Percentiles rank a stretch among this genome's conserved stretches.
Evolutionary conservation across 1,140 invertebrate species (phyloP).

Genomic region (Polypedilum pembai): DNA sequence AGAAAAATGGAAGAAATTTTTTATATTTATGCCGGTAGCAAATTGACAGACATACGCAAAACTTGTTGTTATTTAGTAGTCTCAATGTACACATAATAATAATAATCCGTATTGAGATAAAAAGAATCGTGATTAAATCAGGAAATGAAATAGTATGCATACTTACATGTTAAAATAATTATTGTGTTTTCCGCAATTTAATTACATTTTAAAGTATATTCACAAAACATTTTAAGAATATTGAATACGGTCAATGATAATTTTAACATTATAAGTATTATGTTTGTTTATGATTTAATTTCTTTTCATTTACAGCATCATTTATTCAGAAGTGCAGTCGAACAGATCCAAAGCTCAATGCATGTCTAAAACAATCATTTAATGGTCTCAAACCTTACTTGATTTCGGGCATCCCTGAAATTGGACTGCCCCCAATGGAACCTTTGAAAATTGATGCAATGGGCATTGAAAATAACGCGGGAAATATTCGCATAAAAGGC

Average conservation of each 20-base stretch:
- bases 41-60: too few species aligned
- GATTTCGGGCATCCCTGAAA: constrained; percentile 56
- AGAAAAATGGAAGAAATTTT: background rate
- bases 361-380: constrained; percentile 59
- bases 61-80: too few species aligned
- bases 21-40: too few species aligned
- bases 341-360: constrained; percentile 56
- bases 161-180: background rate
- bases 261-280: background rate
- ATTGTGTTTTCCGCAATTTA: background rate
- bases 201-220: background rate
- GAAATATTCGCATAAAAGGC: constrained; percentile 60
- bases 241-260: background rate
- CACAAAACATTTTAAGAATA: background rate
- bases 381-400: constrained; percentile 64
- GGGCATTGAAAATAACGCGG: constrained; percentile 66
- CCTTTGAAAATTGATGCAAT: constrained; percentile 60
- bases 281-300: background rate
- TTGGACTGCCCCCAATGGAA: constrained; percentile 63
- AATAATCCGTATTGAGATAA: too few species aligned
- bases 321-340: constrained; percentile 62
- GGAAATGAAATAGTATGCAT: background rate
- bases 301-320: constrained; percentile 53
- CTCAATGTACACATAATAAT: too few species aligned
- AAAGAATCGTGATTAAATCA: background rate